Evolutionary conservation across 1,140 invertebrate species (phyloP).

Genomic region (Leucophenga varia): DNA sequence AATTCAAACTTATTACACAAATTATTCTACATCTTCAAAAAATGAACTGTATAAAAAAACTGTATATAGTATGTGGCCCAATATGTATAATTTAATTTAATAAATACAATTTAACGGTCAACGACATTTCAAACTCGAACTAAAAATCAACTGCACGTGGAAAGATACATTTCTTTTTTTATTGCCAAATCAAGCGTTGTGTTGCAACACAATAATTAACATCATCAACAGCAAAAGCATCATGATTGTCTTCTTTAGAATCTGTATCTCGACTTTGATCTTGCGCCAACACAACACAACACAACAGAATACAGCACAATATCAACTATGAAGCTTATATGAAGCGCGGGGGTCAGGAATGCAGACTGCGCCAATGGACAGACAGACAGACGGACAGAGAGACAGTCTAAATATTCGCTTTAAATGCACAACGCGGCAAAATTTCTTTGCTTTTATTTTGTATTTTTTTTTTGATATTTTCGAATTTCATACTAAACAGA

Average conservation of each 20-base stretch:
- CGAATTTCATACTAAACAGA: slow-evolving; percentile 45
- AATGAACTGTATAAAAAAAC: too few relatives aligned
- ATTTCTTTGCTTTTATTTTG: slow-evolving; percentile 13
- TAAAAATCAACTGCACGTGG: too few relatives aligned
- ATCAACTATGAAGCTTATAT: slow-evolving; percentile 4
- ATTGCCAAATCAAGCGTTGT: too few relatives aligned
- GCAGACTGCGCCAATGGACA: neutral
- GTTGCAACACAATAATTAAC: too few relatives aligned
- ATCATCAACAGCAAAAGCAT: too few relatives aligned
- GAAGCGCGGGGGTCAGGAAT: too few relatives aligned
- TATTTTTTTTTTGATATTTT: slow-evolving; percentile 9
- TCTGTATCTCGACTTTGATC: slow-evolving; percentile 17
- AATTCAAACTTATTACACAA: too few relatives aligned
- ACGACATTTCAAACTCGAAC: slow-evolving; percentile 20
- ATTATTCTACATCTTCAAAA: too few relatives aligned
- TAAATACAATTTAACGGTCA: slow-evolving; percentile 32
- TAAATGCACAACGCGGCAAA: slow-evolving; percentile 43
- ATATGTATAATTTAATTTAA: too few relatives aligned
- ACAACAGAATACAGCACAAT: slow-evolving; percentile 14
- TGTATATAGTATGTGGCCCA: too few relatives aligned
- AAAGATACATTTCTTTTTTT: too few relatives aligned
- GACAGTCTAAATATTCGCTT: slow-evolving; percentile 43
- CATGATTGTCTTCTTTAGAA: too few relatives aligned
- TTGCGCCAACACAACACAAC: slow-evolving; percentile 16
- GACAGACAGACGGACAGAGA: slow-evolving; percentile 20